Base-by-base conservation (phyloP, 2,797 vertebrate species). In the Mergus octosetaceus region DNA sequence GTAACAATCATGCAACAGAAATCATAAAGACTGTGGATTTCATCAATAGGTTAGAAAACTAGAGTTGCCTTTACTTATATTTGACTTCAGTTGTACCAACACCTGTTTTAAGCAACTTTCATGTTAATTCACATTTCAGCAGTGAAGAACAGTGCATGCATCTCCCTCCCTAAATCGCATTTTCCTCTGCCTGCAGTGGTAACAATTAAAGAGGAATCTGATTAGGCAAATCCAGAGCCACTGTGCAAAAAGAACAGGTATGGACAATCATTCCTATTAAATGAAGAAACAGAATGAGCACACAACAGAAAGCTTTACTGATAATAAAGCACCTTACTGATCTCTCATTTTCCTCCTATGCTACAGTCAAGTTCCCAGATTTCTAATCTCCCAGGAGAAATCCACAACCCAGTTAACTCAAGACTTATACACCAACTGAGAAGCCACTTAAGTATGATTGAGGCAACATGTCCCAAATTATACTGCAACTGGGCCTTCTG, bases 1-100 rank as follows among this genome's bases (percentile, higher is more conserved):
- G 69, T 88, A 96, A 89, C 89, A 93, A 94, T 64, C 82, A 69
- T 97, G 97, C 97, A 97, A 95, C 34, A 51, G 85, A 96, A 96
- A 94, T 95, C 91, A 84, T 39, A 84, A 86, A 94, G 90, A 93
- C 85, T 70, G 41, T 90, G 93, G 92, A 96, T 91, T 91, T 91
- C 88, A 78, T 70, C 39, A 85, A 75, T 75, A 83, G 56, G 73
- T 90, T 73, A 96, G 93, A 96, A 95, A 94, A 62, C 74, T 14
- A 58, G 89, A 71, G n/a, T 88, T 81, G 57, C 53, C 34, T 74
- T 81, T 45, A 47, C 75, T 70, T 27, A 13, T 28, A 25, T 61
- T 71, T 87, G 58, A 75, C 58, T 95, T 54, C 66, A 81, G 53
- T 20, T 66, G 34, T 84, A 72, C 51, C 11, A 39, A 14, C 34